These are phyloP conservation scores for Lordiphosa fenestrarum DNA, from an alignment of 2,888 invertebrate species.

Conservation along the genomic window DNA sequence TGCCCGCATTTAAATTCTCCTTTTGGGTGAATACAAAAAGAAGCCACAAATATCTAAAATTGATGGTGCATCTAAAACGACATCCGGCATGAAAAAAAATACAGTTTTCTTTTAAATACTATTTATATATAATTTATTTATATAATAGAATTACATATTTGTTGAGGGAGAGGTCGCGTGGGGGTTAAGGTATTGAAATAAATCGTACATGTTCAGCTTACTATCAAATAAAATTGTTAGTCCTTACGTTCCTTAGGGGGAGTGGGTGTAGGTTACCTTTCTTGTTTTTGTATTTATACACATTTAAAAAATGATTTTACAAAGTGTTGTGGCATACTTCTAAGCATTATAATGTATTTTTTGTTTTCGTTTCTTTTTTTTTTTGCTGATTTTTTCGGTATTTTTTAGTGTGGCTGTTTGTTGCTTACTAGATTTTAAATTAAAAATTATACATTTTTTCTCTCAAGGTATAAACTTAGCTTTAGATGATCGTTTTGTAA, in stretches of 20 bases:
- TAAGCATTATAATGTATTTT: conserved; percentile 40
- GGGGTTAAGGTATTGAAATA: conserved; percentile 48
- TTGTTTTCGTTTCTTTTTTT: conserved; percentile 45
- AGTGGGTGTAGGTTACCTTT: conserved; percentile 21
- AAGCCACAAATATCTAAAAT: no score
- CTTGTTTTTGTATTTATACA: conserved; percentile 48
- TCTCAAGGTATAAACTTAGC: conserved; percentile 52
- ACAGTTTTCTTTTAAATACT: conserved; percentile 59
- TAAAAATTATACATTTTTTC: conserved; percentile 59
- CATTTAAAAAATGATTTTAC: conserved; percentile 69
- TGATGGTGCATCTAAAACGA: no score
- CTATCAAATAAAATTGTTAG: conserved; percentile 49
- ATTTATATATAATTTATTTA: conserved; percentile 75
- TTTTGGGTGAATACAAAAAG: no score
- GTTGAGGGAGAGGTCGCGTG: conserved; percentile 33
- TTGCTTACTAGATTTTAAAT: conserved; percentile 51
- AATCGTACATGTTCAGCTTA: conserved; percentile 59
- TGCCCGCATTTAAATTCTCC: no score
- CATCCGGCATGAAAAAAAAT: background rate
- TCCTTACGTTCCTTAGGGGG: conserved; percentile 46
- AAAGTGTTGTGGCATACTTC: conserved; percentile 52
- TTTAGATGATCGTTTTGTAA: conserved; percentile 35
- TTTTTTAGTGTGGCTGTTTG: conserved; percentile 21
- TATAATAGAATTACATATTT: conserved; percentile 72
- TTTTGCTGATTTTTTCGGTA: conserved; percentile 32